Evolutionary conservation across 2,888 invertebrate species (phyloP).

Genomic region (Lissocephala sabroskyi): DNA sequence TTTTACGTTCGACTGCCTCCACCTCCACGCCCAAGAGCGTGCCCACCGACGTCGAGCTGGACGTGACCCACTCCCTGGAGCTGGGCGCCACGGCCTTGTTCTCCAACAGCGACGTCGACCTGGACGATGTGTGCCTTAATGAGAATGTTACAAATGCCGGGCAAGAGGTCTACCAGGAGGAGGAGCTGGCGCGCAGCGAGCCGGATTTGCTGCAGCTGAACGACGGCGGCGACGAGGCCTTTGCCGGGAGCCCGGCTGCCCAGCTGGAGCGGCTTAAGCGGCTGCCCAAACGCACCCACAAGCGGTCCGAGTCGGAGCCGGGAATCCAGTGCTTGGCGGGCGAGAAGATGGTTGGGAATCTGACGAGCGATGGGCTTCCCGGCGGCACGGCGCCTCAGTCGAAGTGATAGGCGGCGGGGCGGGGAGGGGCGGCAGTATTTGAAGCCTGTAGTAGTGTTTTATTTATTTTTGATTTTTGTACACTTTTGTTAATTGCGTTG

Average conservation of each 20-base stretch:
- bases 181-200: slow-evolving; percentile 70
- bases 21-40: slow-evolving; percentile 58
- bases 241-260: slow-evolving; percentile 15
- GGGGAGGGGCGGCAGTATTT: too few relatives aligned
- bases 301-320: slow-evolving; percentile 72
- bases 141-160: slow-evolving; percentile 76
- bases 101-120: slow-evolving; percentile 88
- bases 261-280: slow-evolving; percentile 40
- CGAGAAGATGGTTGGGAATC: too few relatives aligned
- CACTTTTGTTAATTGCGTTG: too few relatives aligned
- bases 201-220: slow-evolving; percentile 64
- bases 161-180: slow-evolving; percentile 59
- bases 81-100: slow-evolving; percentile 84
- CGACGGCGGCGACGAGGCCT: slow-evolving; percentile 17
- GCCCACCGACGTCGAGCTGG: slow-evolving; percentile 54
- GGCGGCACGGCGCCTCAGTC: too few relatives aligned
- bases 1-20: slow-evolving; percentile 27
- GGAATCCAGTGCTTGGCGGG: slow-evolving; percentile 56
- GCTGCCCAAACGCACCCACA: slow-evolving; percentile 66
- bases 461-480: too few relatives aligned
- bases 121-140: slow-evolving; percentile 86
- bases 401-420: too few relatives aligned
- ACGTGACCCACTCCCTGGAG: slow-evolving; percentile 71
- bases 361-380: too few relatives aligned
- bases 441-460: too few relatives aligned